Base-by-base conservation (phyloP, 2,113 vertebrate genomes). In the Neolamprologus variostigma region DNA sequence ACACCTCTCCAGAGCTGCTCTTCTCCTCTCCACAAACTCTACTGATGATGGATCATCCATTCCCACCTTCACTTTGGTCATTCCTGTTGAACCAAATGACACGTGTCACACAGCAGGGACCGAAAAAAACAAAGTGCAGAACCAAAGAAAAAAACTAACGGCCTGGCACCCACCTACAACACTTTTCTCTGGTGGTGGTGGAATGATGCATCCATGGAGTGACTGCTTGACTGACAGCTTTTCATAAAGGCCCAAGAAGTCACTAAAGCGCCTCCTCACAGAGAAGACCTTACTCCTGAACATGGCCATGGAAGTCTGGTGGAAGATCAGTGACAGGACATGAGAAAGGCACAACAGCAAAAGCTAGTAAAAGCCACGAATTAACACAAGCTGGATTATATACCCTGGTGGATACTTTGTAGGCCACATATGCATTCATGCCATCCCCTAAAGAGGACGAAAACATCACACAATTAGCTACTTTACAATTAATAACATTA, bases 21-120 rank as follows among this genome's bases (percentile, higher is more conserved):
- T 96, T 89, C 98, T 96, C 90, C 98, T 98, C 87, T 99, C 98
- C 55, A 99, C 96, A 96, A 99, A 99, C 94, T 99, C 98, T 35
- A 96, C 97, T 21, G 98, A 99, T 40, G 98, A 99, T 10, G 98
- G 97, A 88, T 99, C 98, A 88, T 99, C 98, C 93, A 99, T 99
- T 26, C 98, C 98, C 89, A 99, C 98, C 94, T 99, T 99, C 86
- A 99, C 97, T 97, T 99, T 99, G 89, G 98, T 99, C 98, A 99
- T 99, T 89, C 98, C 98, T 99, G 92, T 83, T 35, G 71, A 35
- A 50, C 14, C 7, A 90, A 73, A 85, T 16, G 7, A 86, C 3
- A 83, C 0, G 4, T 31, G 47, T 81, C 42, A 81, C 17, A 55
- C 81, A 37, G 54, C 17, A 73, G 8, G 53, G 3, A 21, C 3